phyloP scores from a whole-genome alignment of 2,113 vertebrate species.

The Crypturellus undulatus region DNA sequence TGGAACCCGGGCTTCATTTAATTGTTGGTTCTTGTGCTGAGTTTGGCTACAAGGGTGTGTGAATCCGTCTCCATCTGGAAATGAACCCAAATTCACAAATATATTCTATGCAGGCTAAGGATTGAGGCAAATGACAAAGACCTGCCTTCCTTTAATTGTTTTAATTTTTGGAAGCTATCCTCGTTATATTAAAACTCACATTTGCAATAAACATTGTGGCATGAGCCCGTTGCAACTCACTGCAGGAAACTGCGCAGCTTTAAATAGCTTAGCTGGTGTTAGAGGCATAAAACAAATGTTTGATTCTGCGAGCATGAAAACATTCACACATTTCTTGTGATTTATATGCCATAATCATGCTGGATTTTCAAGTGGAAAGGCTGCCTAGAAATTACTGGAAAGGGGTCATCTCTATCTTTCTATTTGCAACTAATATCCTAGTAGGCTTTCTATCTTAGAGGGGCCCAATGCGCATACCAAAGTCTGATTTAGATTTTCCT shows the following conservation, averaged over 20 bases:
- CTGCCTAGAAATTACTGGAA: constrained; percentile 17
- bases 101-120: constrained; percentile 4
- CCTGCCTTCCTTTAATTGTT: constrained; percentile 39
- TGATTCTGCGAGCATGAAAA: neutral
- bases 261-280: neutral
- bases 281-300: neutral
- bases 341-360: neutral
- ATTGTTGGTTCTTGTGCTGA: constrained; percentile 50
- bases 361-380: constrained; percentile 36
- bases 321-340: neutral
- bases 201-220: neutral
- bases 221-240: neutral
- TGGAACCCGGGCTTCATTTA: constrained; percentile 59
- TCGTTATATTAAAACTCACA: constrained; percentile 12
- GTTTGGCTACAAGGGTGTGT: constrained; percentile 57
- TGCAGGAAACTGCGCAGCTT: neutral
- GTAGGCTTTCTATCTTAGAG: neutral
- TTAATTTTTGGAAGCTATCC: constrained; percentile 54
- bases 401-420: constrained; percentile 28
- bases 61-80: constrained; percentile 59
- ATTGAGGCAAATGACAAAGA: constrained; percentile 10
- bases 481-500: constrained; percentile 42
- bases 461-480: neutral
- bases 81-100: constrained; percentile 52
- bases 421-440: neutral